Evolutionary conservation across 1,140 invertebrate genomes (phyloP).

Genomic region (Pogonomyrmex barbatus): DNA sequence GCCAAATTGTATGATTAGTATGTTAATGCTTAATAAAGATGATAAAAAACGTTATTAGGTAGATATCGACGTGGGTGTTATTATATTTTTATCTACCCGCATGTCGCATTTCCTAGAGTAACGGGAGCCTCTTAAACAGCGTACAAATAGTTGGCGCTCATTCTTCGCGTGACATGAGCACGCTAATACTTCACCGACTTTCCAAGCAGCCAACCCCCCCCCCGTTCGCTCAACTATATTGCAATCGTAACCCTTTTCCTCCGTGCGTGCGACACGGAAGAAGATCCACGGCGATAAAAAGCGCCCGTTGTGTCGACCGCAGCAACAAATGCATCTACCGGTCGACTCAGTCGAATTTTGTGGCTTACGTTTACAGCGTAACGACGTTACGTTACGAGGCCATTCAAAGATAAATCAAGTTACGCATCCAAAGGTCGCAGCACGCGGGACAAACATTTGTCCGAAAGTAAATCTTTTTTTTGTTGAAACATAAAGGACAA

Average conservation of each 20-base stretch:
- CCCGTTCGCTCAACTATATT: conserved; percentile 46
- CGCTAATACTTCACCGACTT: conserved; percentile 55
- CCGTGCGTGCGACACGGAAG: conserved; percentile 67
- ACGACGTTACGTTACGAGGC: conserved; percentile 56
- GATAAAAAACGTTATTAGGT: not conserved
- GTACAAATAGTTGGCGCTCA: conserved; percentile 55
- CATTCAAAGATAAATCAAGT: conserved; percentile 34
- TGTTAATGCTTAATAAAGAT: not conserved
- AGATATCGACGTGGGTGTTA: not conserved
- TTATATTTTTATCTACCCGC: not conserved
- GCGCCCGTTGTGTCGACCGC: conserved; percentile 19
- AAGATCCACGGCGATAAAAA: conserved; percentile 63
- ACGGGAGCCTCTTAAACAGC: conserved; percentile 42
- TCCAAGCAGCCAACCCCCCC: conserved; percentile 33
- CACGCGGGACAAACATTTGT: not conserved
- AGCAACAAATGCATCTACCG: conserved; percentile 56
- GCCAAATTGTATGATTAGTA: too few relatives aligned
- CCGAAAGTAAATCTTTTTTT: not conserved
- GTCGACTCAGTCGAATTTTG: conserved; percentile 42
- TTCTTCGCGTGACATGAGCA: conserved; percentile 59
- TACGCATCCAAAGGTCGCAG: not conserved
- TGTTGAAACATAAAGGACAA: not conserved
- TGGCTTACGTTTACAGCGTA: conserved; percentile 40
- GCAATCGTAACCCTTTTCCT: conserved; percentile 64
- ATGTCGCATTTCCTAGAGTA: not conserved